Conservation (phyloP, 2,888 invertebrate species). For the Penaeus monodon region DNA sequence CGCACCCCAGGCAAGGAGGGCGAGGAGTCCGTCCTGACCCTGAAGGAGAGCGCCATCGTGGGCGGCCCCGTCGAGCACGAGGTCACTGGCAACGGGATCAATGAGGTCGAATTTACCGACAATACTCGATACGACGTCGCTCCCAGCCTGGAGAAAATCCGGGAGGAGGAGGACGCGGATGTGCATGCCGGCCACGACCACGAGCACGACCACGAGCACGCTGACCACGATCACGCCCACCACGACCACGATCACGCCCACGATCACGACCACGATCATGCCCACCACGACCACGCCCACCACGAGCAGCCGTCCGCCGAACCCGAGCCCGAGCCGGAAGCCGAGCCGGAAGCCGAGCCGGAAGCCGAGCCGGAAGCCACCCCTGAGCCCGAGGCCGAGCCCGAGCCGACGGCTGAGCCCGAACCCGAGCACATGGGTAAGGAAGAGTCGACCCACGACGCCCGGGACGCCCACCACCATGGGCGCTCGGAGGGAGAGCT, state of each 20-base stretch:
- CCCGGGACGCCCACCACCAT: not conserved
- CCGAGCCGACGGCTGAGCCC: not conserved
- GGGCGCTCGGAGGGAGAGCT: not conserved
- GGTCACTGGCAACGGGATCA: not conserved
- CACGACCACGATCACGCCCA: conserved; percentile 7
- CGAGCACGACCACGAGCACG: conserved; percentile 1
- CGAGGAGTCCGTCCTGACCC: conserved; percentile 8
- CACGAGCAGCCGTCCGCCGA: conserved; percentile 1
- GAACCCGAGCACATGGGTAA: not conserved
- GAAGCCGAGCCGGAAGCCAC: conserved; percentile 7
- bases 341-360: conserved; percentile 27
- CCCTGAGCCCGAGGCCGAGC: conserved; percentile 9
- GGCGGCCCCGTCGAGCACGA: conserved; percentile 23
- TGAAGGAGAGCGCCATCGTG: conserved; percentile 35
- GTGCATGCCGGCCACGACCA: too few species aligned
- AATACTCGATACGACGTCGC: conserved; percentile 42
- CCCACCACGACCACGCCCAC: not conserved
- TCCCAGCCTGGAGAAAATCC: conserved; percentile 15
- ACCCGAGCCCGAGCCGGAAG: conserved; percentile 22
- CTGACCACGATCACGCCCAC: not conserved
- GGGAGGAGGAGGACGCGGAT: not conserved
- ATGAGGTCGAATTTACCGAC: conserved; percentile 40
- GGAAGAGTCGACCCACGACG: not conserved
- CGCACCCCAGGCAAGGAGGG: not conserved
- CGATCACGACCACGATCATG: not conserved